A percentile compares a stretch with the other conserved stretches of the same genome.
Conservation (phyloP, 2,113 vertebrate species). For the Notechis scutatus region DNA sequence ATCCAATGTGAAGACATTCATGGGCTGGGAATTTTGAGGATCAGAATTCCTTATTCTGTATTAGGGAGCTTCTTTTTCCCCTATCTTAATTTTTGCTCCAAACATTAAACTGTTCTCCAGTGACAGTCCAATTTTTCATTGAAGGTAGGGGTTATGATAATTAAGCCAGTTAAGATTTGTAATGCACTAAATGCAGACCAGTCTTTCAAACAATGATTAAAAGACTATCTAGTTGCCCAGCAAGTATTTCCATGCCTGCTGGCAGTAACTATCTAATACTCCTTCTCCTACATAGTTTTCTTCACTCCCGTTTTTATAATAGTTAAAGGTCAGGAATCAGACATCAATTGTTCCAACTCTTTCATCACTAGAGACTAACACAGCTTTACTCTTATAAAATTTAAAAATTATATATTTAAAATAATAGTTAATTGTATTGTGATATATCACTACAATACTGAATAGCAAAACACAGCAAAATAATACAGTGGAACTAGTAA, state of each 20-base stretch:
- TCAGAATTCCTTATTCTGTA: not conserved
- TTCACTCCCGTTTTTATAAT: not conserved
- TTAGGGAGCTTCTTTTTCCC: not conserved
- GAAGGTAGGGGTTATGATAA: not conserved
- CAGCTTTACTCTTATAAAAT: not conserved
- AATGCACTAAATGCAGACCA: not conserved
- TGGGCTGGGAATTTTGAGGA: not conserved
- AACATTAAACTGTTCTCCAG: not conserved
- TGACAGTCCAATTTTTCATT: not conserved
- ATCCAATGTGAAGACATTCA: not conserved
- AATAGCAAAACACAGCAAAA: not conserved
- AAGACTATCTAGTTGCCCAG: not conserved
- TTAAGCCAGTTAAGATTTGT: not conserved
- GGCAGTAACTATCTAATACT: not conserved
- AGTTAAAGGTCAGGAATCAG: not conserved
- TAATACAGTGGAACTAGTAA: not conserved
- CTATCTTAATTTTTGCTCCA: not conserved
- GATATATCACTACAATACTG: not conserved
- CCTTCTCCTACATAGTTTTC: not conserved
- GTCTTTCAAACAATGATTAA: not conserved
- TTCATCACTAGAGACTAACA: not conserved
- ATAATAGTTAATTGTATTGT: not conserved
- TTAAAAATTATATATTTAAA: not conserved
- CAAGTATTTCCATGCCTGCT: not conserved
- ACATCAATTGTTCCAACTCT: not conserved